Evolutionary conservation across 2,888 invertebrate genomes (phyloP), one percentile per base, ranked within the genome.

Genomic region (Tinea trinotella): DNA sequence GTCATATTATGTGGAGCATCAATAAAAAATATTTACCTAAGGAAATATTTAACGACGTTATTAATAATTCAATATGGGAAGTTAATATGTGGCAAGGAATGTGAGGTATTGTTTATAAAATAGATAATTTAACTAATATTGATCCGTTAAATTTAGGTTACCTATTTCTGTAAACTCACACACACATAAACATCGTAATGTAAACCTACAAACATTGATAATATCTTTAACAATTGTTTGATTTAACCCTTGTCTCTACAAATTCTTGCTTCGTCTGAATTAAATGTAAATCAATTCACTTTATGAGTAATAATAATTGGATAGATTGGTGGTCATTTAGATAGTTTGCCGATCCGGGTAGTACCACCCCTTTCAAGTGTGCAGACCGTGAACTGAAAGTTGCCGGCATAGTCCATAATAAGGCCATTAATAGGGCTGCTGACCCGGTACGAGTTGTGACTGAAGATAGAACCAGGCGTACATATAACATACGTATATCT

Each of bases 41-140:
- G 30, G n/a, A 30, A 30, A 10, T 30, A 40, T 40, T 13, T 24
- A 15, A 40, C 1, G 3, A 7, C 40, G 13, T 12, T 6, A 13
- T 40, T 40, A 15, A 40, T 40, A 40, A 15, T 40, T 40, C 13
- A 40, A 3, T 40, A 15, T 12, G 15, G 40, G 13, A 40, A 40
- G 40, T 40, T 40, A 40, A 40, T 40, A 13, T 40, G 7, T 10
- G n/a, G n/a, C 30, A 30, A 30, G 30, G 24, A 13, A 12, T 15
- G 12, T 46, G 9, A 46, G 7, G 19, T 44, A 44, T 46, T 10
- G 18, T 19, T 19, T 17, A 46, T n/a, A 46, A 46, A 40, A 46
- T 17, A 46, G 46, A 2, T 46, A 44, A 46, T 46, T 46, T 15
- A n/a, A 46, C 46, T 46, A 13, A 46, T 46, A 46, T 46, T 46